Conservation (phyloP, 2,113 vertebrate genomes). For the Paratilapia polleni region DNA sequence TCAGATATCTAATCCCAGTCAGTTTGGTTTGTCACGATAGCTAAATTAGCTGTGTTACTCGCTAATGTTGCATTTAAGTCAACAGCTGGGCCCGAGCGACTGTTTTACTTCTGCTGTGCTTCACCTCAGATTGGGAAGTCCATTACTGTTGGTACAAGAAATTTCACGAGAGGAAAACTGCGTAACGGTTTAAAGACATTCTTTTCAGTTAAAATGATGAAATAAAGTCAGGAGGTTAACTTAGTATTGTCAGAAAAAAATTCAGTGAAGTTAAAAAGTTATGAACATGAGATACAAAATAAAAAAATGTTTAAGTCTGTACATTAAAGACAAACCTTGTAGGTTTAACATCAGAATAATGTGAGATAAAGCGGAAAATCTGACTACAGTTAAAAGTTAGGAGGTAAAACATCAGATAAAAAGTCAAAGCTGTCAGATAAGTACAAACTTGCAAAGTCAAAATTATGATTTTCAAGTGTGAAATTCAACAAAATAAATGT, state of each 20-base stretch:
- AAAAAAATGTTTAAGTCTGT: neutral
- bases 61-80: neutral
- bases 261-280: neutral
- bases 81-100: slow-evolving; percentile 16
- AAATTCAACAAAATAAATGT: neutral
- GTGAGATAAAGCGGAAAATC: too few relatives aligned
- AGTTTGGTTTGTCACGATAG: slow-evolving; percentile 81
- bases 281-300: neutral
- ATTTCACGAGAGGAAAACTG: neutral
- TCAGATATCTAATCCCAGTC: slow-evolving; percentile 74
- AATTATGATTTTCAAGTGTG: too few relatives aligned
- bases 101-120: too few relatives aligned
- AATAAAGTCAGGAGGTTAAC: neutral
- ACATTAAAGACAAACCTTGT: neutral
- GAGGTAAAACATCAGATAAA: too few relatives aligned
- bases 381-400: too few relatives aligned
- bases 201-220: neutral
- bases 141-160: neutral
- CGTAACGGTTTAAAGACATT: neutral
- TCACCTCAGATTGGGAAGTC: neutral
- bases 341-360: too few relatives aligned
- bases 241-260: neutral
- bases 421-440: neutral
- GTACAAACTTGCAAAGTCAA: neutral
- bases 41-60: neutral